These are phyloP conservation scores for Poecilia wingei DNA, from an alignment of 2,797 vertebrate genomes.

Conservation along the genomic window DNA sequence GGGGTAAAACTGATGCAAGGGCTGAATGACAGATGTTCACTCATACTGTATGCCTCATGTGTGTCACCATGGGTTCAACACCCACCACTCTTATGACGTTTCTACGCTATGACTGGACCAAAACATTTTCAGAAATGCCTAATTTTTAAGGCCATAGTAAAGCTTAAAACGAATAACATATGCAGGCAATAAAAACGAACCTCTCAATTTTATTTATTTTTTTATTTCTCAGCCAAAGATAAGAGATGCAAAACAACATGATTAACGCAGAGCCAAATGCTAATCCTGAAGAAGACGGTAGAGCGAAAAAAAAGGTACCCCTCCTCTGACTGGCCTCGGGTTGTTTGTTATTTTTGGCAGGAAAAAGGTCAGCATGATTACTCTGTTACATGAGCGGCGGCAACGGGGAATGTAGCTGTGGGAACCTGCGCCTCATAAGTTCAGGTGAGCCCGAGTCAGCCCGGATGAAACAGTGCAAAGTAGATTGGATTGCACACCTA, in stretches of 20 bases:
- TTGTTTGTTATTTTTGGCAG: neutral
- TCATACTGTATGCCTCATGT: neutral
- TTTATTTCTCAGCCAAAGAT: neutral
- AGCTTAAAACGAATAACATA: neutral
- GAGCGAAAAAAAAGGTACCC: neutral
- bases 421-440: slow-evolving; percentile 60
- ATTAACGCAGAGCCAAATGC: neutral
- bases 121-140: neutral
- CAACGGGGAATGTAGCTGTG: slow-evolving; percentile 50
- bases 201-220: neutral
- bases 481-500: slow-evolving; percentile 54
- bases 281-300: neutral
- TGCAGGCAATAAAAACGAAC: neutral
- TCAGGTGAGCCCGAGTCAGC: slow-evolving; percentile 48
- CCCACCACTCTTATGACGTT: neutral
- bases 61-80: neutral
- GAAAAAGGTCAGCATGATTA: slow-evolving; percentile 4
- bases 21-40: neutral
- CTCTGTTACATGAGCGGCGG: slow-evolving; percentile 41
- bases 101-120: neutral
- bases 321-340: neutral
- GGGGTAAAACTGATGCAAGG: neutral
- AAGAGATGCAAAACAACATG: neutral
- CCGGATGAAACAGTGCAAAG: slow-evolving; percentile 19
- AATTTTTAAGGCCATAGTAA: neutral